These are phyloP conservation scores for Pseudococcus jackbeardsleyi DNA, from an alignment of 2,888 invertebrate genomes.

Conservation along the genomic window DNA sequence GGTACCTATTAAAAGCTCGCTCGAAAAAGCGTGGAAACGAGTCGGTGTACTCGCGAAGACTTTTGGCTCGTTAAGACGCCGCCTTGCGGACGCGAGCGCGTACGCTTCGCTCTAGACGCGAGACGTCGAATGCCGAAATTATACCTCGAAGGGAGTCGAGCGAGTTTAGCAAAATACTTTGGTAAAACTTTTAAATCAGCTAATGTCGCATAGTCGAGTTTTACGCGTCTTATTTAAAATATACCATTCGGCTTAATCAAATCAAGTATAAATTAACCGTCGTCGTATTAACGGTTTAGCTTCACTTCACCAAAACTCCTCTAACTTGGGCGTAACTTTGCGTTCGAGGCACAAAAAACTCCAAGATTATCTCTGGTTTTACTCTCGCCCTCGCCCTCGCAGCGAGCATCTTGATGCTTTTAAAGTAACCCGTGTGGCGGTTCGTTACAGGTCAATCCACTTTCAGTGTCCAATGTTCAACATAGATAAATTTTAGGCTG, in stretches of 20 bases:
- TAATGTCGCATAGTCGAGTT: neutral
- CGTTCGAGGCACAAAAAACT: too few relatives aligned
- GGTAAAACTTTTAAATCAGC: slow-evolving; percentile 1
- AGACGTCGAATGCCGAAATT: neutral
- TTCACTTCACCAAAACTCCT: too few relatives aligned
- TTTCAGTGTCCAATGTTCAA: too few relatives aligned
- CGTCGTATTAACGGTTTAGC: too few relatives aligned
- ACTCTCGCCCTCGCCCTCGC: too few relatives aligned
- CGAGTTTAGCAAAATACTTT: neutral
- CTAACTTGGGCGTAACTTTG: too few relatives aligned
- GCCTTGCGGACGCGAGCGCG: neutral
- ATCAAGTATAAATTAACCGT: neutral
- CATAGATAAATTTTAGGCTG: too few relatives aligned
- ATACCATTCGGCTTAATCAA: neutral
- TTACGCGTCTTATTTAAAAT: neutral
- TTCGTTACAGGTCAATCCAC: too few relatives aligned
- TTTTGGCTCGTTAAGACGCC: neutral
- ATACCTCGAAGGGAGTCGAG: neutral
- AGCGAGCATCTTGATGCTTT: too few relatives aligned
- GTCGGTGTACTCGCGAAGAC: neutral
- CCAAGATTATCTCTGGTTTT: too few relatives aligned
- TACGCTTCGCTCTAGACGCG: neutral
- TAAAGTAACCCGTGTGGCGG: too few relatives aligned
- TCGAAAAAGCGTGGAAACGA: neutral
- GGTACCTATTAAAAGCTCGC: neutral